Conservation (phyloP, 2,113 vertebrate genomes). For the Corapipo altera region DNA sequence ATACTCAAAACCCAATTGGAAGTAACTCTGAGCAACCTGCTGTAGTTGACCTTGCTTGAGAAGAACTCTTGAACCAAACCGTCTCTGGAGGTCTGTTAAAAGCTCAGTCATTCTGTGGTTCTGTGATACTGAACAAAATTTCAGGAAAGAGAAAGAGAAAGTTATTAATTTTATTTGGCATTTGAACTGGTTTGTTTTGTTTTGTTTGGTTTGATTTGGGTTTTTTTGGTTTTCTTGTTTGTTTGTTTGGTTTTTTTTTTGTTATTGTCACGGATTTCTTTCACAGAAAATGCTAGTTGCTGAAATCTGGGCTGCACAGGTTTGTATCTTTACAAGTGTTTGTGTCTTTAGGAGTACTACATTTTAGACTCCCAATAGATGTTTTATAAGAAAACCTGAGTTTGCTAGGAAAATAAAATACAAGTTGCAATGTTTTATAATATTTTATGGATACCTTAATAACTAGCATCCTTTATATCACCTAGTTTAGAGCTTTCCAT, state of each 20-base stretch:
- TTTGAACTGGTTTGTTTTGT: not conserved
- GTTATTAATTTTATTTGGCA: not conserved
- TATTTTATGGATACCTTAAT: not conserved
- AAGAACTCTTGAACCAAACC: not conserved
- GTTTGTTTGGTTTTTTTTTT: too few species aligned
- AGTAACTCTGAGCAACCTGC: not conserved
- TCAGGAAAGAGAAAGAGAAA: conserved; percentile 2
- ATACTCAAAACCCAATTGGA: not conserved
- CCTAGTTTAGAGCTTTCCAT: not conserved
- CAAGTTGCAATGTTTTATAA: not conserved
- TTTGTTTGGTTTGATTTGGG: not conserved
- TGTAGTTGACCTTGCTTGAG: not conserved
- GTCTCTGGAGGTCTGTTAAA: not conserved
- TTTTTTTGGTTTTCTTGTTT: too few species aligned
- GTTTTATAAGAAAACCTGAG: not conserved
- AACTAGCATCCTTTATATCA: not conserved
- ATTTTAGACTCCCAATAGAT: not conserved
- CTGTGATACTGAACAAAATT: not conserved
- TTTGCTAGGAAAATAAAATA: not conserved
- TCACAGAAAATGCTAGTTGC: not conserved
- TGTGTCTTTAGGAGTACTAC: not conserved
- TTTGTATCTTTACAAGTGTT: not conserved
- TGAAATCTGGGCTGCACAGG: not conserved
- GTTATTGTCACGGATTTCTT: not conserved
- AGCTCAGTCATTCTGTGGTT: not conserved